These are phyloP conservation scores for Tokudaia muenninki DNA, from an alignment of 2,797 vertebrate genomes.

Conservation along the genomic window DNA sequence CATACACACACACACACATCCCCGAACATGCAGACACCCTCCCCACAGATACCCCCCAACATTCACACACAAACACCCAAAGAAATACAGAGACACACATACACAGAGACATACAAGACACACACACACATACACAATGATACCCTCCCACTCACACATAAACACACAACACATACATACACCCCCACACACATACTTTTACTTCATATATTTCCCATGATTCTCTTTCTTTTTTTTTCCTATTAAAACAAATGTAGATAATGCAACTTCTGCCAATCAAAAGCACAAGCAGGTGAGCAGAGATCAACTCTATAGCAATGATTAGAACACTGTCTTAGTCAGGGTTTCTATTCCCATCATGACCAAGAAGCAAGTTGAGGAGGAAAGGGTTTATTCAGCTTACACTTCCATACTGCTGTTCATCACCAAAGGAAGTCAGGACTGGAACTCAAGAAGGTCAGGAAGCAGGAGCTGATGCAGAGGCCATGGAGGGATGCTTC, in stretches of 20 bases:
- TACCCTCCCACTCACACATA: neutral
- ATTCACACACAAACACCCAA: neutral
- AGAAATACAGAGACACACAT: neutral
- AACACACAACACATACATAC: neutral
- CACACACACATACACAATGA: too few relatives aligned
- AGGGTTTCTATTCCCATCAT: too few relatives aligned
- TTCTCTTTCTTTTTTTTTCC: conserved; percentile 12
- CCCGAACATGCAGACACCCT: neutral
- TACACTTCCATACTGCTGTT: too few relatives aligned
- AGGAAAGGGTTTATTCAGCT: too few relatives aligned
- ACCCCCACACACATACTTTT: neutral
- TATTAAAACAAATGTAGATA: neutral
- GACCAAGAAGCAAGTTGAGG: too few relatives aligned
- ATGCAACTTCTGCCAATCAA: neutral
- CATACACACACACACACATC: neutral
- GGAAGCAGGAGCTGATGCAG: too few relatives aligned
- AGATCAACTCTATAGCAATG: neutral
- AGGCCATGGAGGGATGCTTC: too few relatives aligned
- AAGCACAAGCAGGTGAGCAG: neutral
- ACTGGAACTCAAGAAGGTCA: too few relatives aligned
- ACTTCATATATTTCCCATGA: neutral
- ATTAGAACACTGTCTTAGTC: neutral
- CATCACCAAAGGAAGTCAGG: too few relatives aligned
- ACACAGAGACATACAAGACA: neutral
- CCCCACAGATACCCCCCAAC: neutral